These are phyloP conservation scores for Lithophane semibrunnea DNA, from an alignment of 2,888 invertebrate species.

Conservation along the genomic window DNA sequence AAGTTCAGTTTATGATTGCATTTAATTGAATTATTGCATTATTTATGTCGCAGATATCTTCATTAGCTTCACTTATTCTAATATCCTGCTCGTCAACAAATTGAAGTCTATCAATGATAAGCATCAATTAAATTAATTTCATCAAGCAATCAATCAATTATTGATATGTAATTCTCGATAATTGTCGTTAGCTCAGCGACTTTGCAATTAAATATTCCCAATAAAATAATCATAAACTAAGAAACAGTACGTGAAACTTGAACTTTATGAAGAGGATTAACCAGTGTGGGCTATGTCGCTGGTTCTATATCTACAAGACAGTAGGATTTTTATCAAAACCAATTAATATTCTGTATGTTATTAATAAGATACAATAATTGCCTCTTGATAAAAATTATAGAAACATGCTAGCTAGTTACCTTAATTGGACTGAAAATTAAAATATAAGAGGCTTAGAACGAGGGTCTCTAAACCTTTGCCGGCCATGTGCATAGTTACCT, in stretches of 20 bases:
- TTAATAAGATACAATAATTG: neutral
- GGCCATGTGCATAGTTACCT: conserved; percentile 41
- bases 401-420: conserved; percentile 27
- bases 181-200: neutral
- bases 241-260: neutral
- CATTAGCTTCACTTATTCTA: neutral
- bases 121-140: neutral
- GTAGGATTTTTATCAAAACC: conserved; percentile 10
- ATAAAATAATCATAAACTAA: neutral
- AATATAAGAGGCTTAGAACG: conserved; percentile 40
- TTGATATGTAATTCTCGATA: neutral
- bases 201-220: too few relatives aligned
- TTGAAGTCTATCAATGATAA: neutral
- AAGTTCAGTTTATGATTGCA: neutral
- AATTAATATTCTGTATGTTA: conserved; percentile 4
- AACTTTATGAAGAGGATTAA: neutral
- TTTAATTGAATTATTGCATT: neutral
- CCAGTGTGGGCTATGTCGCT: too few relatives aligned
- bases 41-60: neutral
- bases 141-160: too few relatives aligned
- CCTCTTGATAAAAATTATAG: conserved; percentile 14
- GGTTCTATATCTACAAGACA: neutral
- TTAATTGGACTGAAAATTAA: conserved; percentile 49
- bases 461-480: conserved; percentile 26
- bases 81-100: neutral